Conservation (phyloP, 1,140 invertebrate genomes). For the Probaryconus sp. region DNA sequence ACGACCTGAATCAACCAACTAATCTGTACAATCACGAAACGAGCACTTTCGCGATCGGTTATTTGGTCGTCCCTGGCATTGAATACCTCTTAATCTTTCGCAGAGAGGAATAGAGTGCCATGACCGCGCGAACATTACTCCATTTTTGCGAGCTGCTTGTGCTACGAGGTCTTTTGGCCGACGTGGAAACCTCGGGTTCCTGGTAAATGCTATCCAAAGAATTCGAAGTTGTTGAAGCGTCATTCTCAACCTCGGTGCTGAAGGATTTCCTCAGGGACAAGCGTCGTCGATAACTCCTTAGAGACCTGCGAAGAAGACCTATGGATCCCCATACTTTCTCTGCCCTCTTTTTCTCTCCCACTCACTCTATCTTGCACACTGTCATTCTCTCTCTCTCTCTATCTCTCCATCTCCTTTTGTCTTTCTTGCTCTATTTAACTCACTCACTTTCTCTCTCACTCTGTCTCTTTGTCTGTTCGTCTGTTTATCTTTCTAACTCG, state of each 20-base stretch:
- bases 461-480: constrained; percentile 42
- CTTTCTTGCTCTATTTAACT: too few relatives aligned
- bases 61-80: constrained; percentile 32
- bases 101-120: constrained; percentile 91
- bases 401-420: constrained; percentile 18
- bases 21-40: constrained; percentile 44
- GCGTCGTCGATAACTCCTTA: constrained; percentile 59
- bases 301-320: constrained; percentile 74
- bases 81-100: constrained; percentile 91
- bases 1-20: constrained; percentile 12
- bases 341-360: constrained; percentile 27
- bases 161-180: constrained; percentile 67
- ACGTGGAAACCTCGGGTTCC: constrained; percentile 62
- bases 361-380: constrained; percentile 36
- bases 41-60: constrained; percentile 35
- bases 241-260: constrained; percentile 51
- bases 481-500: constrained; percentile 40
- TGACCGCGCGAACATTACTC: constrained; percentile 89
- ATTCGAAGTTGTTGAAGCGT: constrained; percentile 68
- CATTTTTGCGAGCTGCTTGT: constrained; percentile 87
- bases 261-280: constrained; percentile 64
- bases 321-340: constrained; percentile 52
- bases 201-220: constrained; percentile 70
- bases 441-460: constrained; percentile 18
- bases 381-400: constrained; percentile 45